Evolutionary conservation across 2,888 invertebrate genomes (phyloP), one percentile per base, ranked within the genome.

Genomic region (Hydrotaea diabolus): DNA sequence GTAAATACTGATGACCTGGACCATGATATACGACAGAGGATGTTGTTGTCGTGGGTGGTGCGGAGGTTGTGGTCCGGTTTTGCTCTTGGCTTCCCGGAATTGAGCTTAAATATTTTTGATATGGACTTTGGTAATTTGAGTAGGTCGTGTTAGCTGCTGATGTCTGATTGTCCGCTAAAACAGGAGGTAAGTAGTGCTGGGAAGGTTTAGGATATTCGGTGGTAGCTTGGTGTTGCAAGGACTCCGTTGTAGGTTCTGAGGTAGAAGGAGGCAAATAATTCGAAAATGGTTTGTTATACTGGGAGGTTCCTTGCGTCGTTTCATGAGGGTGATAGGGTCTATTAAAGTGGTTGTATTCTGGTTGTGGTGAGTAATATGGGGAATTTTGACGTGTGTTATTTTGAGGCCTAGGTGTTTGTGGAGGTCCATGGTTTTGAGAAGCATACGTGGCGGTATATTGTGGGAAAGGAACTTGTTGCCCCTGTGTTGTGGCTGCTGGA

Each of bases 1-100:
- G 73, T n/a, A 73, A 59, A 57, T 73, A 57, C 39, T 73, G 43
- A 23, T 59, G 9, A 5, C 2, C 7, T 1, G 57, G 73, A 9
- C 73, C 73, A 23, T 74, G 43, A 19, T 74, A 74, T 7, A 11
- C 43, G 19, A 57, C 17, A 57, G 21, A 1, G 17, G 53, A 26
- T 26, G n/a, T 9, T 31, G 26, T 7, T 13, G 43, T 0, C 11
- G 17, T 15, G 15, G 15, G 26, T 23, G 4, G 11, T 15, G 59
- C 26, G 2, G 23, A 5, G 7, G 23, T 23, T 23, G 59, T 13
- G 26, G 62, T 0, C 0, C n/a, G 31, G n/a, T n/a, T n/a, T 31
- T 31, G 31, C 7, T 39, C n/a, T 31, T 31, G 9, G 31, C 11
- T 39, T 59, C 62, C 62, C 15, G 26, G n/a, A 31, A 8, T n/a